Percentiles rank a stretch among this genome's conserved stretches.
These are phyloP conservation scores for Ptychoptera albimana DNA, from an alignment of 2,888 invertebrate species.

Conservation along the genomic window DNA sequence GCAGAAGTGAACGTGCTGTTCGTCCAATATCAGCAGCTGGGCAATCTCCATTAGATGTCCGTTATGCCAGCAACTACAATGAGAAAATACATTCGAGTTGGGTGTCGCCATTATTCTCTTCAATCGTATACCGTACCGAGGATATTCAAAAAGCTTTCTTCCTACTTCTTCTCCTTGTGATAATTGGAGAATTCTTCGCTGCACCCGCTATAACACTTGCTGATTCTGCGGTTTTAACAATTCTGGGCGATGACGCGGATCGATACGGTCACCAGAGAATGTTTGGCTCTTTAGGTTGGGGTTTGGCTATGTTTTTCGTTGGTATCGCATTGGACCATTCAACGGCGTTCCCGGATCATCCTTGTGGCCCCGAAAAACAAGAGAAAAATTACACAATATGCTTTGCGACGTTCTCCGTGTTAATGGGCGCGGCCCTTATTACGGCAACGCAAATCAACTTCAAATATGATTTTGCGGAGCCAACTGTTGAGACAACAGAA, in stretches of 20 bases:
- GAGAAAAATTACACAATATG: slow-evolving; percentile 98
- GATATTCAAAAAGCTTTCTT: slow-evolving; percentile 96
- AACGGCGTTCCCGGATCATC: slow-evolving; percentile 86
- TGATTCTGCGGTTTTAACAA: slow-evolving; percentile 77
- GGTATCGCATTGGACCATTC: slow-evolving; percentile 87
- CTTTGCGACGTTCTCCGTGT: slow-evolving; percentile 91
- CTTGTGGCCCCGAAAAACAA: slow-evolving; percentile 72
- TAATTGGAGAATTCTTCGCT: slow-evolving; percentile 95
- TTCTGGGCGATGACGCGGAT: slow-evolving; percentile 77
- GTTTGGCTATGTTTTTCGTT: slow-evolving; percentile 96
- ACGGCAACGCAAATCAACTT: slow-evolving; percentile 67
- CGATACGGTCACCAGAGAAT: slow-evolving; percentile 93
- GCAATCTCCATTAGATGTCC: slow-evolving; percentile 58
- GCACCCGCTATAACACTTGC: slow-evolving; percentile 92
- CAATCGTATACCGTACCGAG: slow-evolving; percentile 70
- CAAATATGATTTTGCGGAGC: slow-evolving; percentile 37
- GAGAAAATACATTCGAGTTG: slow-evolving; percentile 49
- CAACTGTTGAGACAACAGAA: slow-evolving; percentile 27
- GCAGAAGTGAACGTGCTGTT: slow-evolving; percentile 18
- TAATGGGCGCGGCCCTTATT: slow-evolving; percentile 90
- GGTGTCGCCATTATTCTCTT: slow-evolving; percentile 84
- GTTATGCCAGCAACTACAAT: slow-evolving; percentile 61
- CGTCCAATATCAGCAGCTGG: slow-evolving; percentile 32
- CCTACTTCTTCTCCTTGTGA: slow-evolving; percentile 75
- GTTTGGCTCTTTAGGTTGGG: slow-evolving; percentile 98